Evolutionary conservation across 2,797 vertebrate genomes (phyloP).

Genomic region (Benthosema pterotum): DNA sequence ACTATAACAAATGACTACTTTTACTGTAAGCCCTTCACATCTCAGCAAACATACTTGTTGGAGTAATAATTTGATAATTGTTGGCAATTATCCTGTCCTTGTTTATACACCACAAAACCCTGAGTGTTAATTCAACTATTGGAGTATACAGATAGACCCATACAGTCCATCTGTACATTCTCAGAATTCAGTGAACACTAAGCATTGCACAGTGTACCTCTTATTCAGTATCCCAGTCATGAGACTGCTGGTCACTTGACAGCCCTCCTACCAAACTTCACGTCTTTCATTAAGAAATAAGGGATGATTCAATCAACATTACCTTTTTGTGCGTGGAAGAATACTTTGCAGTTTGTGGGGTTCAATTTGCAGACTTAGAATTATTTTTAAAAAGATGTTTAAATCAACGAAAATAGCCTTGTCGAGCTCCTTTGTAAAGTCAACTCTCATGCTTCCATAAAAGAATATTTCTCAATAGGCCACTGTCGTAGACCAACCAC

Average conservation of each 20-base stretch:
- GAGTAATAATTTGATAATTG: no score
- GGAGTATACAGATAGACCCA: no score
- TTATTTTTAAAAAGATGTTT: neutral
- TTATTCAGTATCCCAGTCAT: slow-evolving; percentile 49
- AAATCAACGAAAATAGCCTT: neutral
- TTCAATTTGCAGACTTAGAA: neutral
- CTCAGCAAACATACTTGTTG: neutral
- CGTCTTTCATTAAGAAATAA: slow-evolving; percentile 62
- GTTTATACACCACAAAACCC: no score
- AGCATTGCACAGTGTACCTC: neutral
- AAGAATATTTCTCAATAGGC: slow-evolving; percentile 23
- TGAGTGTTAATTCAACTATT: no score
- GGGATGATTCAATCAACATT: slow-evolving; percentile 49
- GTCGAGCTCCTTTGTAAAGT: neutral
- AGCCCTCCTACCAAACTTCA: slow-evolving; percentile 45
- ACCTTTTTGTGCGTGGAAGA: no score
- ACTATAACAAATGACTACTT: no score
- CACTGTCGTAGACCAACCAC: slow-evolving; percentile 6
- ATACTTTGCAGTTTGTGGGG: neutral
- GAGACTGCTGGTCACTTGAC: slow-evolving; percentile 68
- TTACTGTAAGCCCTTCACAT: no score
- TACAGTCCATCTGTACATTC: no score
- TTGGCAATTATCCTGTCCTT: neutral
- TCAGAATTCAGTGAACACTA: no score
- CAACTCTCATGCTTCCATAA: slow-evolving; percentile 18